A percentile compares a stretch with the other conserved stretches of the same genome.
Evolutionary conservation across 2,113 vertebrate genomes (phyloP).

Genomic region (Sakesphorus luctuosus): DNA sequence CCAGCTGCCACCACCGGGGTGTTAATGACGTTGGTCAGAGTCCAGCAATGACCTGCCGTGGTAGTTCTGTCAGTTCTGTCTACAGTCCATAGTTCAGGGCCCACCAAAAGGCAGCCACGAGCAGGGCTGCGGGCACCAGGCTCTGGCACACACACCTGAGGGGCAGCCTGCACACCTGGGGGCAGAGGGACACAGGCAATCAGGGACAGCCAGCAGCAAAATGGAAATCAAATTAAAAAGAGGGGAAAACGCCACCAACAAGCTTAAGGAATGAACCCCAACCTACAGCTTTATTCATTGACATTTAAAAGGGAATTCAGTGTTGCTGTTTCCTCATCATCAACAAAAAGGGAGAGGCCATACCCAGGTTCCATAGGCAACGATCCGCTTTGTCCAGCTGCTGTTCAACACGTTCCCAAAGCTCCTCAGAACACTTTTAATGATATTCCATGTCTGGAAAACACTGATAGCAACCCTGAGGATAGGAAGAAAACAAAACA

Average conservation of each 20-base stretch:
- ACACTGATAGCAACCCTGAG: constrained; percentile 56
- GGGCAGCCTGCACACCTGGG: constrained; percentile 50
- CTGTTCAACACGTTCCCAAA: constrained; percentile 20
- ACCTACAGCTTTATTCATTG: not conserved
- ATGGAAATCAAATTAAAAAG: no score
- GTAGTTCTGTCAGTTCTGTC: not conserved
- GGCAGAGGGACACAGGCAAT: not conserved
- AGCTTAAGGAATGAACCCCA: not conserved
- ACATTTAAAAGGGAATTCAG: not conserved
- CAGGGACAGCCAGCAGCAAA: not conserved
- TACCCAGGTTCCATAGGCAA: constrained; percentile 59
- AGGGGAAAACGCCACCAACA: not conserved
- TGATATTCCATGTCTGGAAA: constrained; percentile 53
- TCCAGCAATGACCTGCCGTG: constrained; percentile 72
- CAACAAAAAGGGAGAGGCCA: not conserved
- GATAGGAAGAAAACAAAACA: not conserved
- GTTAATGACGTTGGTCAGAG: constrained; percentile 61
- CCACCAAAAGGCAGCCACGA: constrained; percentile 59
- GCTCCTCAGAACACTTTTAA: constrained; percentile 52
- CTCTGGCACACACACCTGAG: constrained; percentile 43
- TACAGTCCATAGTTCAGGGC: constrained; percentile 23
- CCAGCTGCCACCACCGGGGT: constrained; percentile 68
- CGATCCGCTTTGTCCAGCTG: constrained; percentile 52
- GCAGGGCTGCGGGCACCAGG: constrained; percentile 50
- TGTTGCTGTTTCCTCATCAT: not conserved